Evolutionary conservation across 2,797 vertebrate genomes (phyloP), one percentile per base, ranked within the genome.

Genomic region (Lepilemur ruficaudatus): DNA sequence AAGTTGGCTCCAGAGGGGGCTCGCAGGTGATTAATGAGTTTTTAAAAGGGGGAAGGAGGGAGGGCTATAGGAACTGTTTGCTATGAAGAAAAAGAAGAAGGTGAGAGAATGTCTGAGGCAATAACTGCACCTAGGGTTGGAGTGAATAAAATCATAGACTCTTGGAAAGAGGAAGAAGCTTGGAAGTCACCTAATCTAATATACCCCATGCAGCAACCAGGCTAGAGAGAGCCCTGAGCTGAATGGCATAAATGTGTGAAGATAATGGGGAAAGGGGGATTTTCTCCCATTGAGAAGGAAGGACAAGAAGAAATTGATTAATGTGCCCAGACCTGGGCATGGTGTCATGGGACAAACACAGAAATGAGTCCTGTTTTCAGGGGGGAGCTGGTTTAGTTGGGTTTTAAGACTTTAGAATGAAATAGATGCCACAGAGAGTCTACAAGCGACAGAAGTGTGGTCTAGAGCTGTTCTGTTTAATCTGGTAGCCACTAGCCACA

Each of bases 11-110:
- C 87, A 90, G 83, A 83, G 93, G 22, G 72, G 94, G 11, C 0
- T 0, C 55, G 50, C 59, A 81, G 55, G 89, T 96, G 95, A 97
- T 93, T 81, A 82, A 95, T 96, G 86, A 43, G 25, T 87, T 95
- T 97, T 95, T 94, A 95, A 95, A 67, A 88, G 83, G 76, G 63
- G 52, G 76, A 94, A 67, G 72, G 72, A 96, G 30, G 69, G 75
- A 95, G 48, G 32, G 50, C 41, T 92, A 9, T 69, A 96, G 92
- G 28, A 94, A 93, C 28, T 59, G 59, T 75, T 93, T 80, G 23
- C 17, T 43, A 57, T 32, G 61, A 96, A 94, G 80, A 70, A 81
- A 94, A 89, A 93, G 69, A 93, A 20, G 63, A 95, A 79, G 9
- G 30, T 48, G 73, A 89, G 89, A 46, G n/a, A n/a, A n/a, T 43